A percentile compares a stretch with the other conserved stretches of the same genome.
Evolutionary conservation across 2,113 vertebrate genomes (phyloP).

Genomic region (Pteruthius melanotis): DNA sequence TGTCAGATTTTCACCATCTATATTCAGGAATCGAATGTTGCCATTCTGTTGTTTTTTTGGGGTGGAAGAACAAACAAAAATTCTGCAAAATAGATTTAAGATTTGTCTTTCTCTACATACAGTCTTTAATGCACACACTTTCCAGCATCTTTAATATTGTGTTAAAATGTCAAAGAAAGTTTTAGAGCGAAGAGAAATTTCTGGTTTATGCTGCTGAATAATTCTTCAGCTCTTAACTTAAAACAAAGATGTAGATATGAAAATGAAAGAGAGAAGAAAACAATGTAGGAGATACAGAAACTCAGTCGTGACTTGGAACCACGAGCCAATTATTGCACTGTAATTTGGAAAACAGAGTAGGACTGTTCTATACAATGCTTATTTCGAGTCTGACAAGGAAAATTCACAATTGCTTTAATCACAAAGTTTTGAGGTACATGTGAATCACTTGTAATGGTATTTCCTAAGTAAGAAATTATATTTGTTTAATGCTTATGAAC

Average conservation of each 20-base stretch:
- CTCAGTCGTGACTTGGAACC: conserved; percentile 49
- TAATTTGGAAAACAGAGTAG: conserved; percentile 36
- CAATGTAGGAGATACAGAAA: conserved; percentile 36
- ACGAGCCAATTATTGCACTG: conserved; percentile 5
- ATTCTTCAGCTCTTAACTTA: background rate
- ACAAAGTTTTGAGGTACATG: background rate
- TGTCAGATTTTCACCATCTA: background rate
- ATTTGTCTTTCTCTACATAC: background rate
- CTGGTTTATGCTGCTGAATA: conserved; percentile 12
- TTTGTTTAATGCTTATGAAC: background rate
- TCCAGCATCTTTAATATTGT: background rate
- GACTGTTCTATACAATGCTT: background rate
- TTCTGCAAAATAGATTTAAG: background rate
- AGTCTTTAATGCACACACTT: background rate
- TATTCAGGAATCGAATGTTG: background rate
- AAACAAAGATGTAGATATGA: background rate
- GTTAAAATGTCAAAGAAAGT: background rate
- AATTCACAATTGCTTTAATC: conserved; percentile 12
- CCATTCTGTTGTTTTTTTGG: background rate
- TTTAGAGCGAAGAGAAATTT: background rate
- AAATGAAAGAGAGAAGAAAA: conserved; percentile 44
- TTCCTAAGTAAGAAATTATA: background rate
- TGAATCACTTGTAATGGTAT: background rate
- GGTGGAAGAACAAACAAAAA: background rate
- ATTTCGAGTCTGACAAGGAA: conserved; percentile 23